phyloP scores from a whole-genome alignment of 2,888 invertebrate genomes.

The Spisula solida region DNA sequence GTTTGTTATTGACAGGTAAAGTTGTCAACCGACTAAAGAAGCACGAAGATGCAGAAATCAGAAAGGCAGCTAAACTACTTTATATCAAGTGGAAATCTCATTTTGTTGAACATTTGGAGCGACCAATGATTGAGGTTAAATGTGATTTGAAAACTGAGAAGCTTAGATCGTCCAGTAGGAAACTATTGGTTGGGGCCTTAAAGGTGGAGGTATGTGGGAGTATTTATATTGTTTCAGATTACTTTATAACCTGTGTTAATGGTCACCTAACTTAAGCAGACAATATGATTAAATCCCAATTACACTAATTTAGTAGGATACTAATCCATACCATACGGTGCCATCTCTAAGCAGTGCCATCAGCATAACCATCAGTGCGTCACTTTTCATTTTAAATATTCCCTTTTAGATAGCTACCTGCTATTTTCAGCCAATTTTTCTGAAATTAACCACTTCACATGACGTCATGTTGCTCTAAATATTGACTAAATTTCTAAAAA shows the following conservation, averaged over 20 bases:
- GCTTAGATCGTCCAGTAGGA: constrained; percentile 76
- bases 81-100: constrained; percentile 82
- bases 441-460: too few species aligned
- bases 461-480: too few species aligned
- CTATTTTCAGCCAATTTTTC: too few species aligned
- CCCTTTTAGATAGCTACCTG: too few species aligned
- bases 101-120: constrained; percentile 77
- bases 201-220: constrained; percentile 70
- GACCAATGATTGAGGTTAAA: constrained; percentile 83
- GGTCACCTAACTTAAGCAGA: too few species aligned
- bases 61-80: constrained; percentile 77
- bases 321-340: too few species aligned
- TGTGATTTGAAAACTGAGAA: constrained; percentile 83
- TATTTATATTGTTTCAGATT: neutral
- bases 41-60: constrained; percentile 80
- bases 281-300: too few species aligned
- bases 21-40: constrained; percentile 80
- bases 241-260: neutral
- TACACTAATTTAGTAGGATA: too few species aligned
- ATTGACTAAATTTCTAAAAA: too few species aligned
- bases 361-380: too few species aligned
- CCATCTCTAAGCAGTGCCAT: too few species aligned
- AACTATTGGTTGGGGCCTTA: constrained; percentile 77
- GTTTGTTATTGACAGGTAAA: constrained; percentile 73
- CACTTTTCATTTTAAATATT: too few species aligned